Evolutionary conservation across 2,797 vertebrate genomes (phyloP), one percentile per base, ranked within the genome.

Genomic region (Rhabdomys pumilio): DNA sequence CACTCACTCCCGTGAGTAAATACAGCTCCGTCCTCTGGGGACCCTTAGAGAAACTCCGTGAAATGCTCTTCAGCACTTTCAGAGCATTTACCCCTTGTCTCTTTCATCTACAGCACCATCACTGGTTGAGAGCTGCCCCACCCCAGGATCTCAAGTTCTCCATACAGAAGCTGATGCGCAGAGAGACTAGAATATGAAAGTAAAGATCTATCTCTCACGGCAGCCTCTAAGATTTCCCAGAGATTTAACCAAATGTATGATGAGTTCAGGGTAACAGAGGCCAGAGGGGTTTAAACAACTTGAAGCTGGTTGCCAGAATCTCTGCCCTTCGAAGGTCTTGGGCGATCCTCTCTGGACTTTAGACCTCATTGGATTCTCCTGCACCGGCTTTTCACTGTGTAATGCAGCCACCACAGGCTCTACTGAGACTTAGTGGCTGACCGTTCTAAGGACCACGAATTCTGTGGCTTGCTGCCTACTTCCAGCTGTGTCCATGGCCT

Each of bases 101-200:
- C 6, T n/a, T 59, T 77, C 13, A 2, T 38, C 1, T n/a, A 19
- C 22, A 26, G n/a, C 65, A 38, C 6, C 12, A 0, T 1, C 19
- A 38, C 2, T 1, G 6, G 22, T 47, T 94, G 22, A 92, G 20
- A 89, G 26, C 80, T 59, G 19, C 31, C 44, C 44, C 75, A 77
- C 3, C 12, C 29, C 20, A 9, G 61, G 8, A 75, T 1, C 1
- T 83, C 77, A 57, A 76, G 22, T 88, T 86, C 34, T 94, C 22
- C 61, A 59, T 22, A 12, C 22, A n/a, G 63, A 85, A 50, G 83
- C 38, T 75, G 1, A 72, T 87, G 34, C 50, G 69, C 34, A 79
- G 67, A n/a, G n/a, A 44, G 11, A 34, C 13, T 55, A 3, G 22
- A 11, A 69, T 69, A 6, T 8, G 73, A 20, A 44, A 4, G 7